These are phyloP conservation scores for Genyomyrus donnyi DNA, from an alignment of 2,113 vertebrate species.

Conservation along the genomic window DNA sequence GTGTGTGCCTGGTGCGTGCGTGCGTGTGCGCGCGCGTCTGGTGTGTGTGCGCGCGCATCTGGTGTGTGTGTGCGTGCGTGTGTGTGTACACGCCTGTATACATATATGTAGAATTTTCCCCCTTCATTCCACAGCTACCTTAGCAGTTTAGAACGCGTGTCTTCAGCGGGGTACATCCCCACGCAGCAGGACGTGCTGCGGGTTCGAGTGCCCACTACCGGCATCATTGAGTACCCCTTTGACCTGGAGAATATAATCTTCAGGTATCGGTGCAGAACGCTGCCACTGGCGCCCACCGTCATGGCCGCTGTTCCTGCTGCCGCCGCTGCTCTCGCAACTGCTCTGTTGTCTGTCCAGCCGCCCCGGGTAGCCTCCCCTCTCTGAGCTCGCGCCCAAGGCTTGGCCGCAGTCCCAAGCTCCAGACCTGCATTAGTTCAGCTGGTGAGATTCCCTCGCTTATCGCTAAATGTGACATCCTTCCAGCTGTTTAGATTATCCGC, in stretches of 20 bases:
- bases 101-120: background rate
- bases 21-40: too few species aligned
- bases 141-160: conserved; percentile 81
- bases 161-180: conserved; percentile 78
- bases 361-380: conserved; percentile 18
- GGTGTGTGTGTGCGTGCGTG: background rate
- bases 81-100: background rate
- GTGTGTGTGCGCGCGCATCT: too few species aligned
- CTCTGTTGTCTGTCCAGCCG: conserved; percentile 10
- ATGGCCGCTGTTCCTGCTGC: conserved; percentile 32
- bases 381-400: background rate
- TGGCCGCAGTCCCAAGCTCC: background rate
- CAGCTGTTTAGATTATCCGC: background rate
- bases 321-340: conserved; percentile 33
- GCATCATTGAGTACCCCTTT: conserved; percentile 95
- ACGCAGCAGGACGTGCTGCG: conserved; percentile 92
- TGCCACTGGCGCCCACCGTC: conserved; percentile 27
- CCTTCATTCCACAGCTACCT: conserved; percentile 72
- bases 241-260: conserved; percentile 96
- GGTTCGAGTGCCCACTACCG: conserved; percentile 87
- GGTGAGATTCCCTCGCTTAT: background rate
- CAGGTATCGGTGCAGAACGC: conserved; percentile 62
- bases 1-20: too few species aligned
- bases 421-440: background rate
- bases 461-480: background rate